phyloP scores from a whole-genome alignment of 2,888 invertebrate species.

The Amphipoea lucens region DNA sequence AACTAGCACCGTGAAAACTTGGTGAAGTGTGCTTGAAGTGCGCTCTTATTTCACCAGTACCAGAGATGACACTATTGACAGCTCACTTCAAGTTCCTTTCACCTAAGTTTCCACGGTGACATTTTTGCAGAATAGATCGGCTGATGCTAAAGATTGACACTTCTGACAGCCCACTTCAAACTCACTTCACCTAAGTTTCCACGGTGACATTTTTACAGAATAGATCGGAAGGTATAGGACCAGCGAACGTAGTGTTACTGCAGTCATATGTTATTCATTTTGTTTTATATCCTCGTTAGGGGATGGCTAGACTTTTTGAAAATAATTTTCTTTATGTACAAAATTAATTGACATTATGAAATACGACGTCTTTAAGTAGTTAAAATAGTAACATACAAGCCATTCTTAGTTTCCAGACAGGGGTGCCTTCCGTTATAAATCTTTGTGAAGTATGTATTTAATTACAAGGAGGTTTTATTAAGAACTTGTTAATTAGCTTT shows the following conservation, averaged over 20 bases:
- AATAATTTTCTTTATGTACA: not conserved
- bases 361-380: not conserved
- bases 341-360: not conserved
- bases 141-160: not conserved
- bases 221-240: not conserved
- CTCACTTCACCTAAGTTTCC: not conserved
- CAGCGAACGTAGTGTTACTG: not conserved
- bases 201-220: not conserved
- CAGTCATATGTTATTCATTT: slow-evolving; percentile 10
- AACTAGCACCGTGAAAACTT: too few relatives aligned
- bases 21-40: too few relatives aligned
- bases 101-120: not conserved
- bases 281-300: not conserved
- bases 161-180: not conserved
- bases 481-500: slow-evolving; percentile 13
- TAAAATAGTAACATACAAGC: slow-evolving; percentile 2
- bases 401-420: slow-evolving; percentile 9
- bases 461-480: slow-evolving; percentile 12
- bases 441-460: slow-evolving; percentile 16
- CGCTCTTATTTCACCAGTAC: not conserved
- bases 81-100: not conserved
- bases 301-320: not conserved
- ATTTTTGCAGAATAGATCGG: not conserved
- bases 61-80: not conserved
- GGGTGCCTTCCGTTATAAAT: slow-evolving; percentile 16